Conservation (phyloP, 2,113 vertebrate genomes). For the Labeo rohita region DNA sequence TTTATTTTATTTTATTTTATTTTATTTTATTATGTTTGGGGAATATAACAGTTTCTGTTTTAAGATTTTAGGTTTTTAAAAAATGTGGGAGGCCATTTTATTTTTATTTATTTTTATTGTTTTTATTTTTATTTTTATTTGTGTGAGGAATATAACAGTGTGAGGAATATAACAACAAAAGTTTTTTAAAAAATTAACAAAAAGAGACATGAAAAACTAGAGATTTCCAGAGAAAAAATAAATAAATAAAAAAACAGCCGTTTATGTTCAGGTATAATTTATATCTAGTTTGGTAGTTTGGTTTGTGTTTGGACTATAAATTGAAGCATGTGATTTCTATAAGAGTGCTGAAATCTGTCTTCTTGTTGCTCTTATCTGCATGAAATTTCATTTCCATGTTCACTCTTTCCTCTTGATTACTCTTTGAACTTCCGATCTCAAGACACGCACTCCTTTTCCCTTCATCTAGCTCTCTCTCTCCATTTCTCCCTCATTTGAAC, state of each 20-base stretch:
- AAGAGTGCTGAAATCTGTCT: slow-evolving; percentile 16
- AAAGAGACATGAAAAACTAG: background rate
- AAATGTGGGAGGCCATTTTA: too few relatives aligned
- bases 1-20: too few relatives aligned
- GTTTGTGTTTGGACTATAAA: background rate
- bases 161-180: too few relatives aligned
- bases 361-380: slow-evolving; percentile 39
- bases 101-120: too few relatives aligned
- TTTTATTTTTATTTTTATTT: too few relatives aligned
- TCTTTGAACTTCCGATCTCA: slow-evolving; percentile 37
- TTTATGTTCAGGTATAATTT: background rate
- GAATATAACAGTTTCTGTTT: too few relatives aligned
- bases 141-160: too few relatives aligned
- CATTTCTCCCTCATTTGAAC: background rate
- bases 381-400: slow-evolving; percentile 41
- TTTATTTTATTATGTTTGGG: too few relatives aligned
- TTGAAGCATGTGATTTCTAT: slow-evolving; percentile 5
- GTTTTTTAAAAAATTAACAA: too few relatives aligned
- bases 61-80: too few relatives aligned
- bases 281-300: slow-evolving; percentile 5
- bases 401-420: slow-evolving; percentile 33
- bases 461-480: slow-evolving; percentile 30
- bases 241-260: background rate
- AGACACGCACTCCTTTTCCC: background rate
- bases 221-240: background rate